Evolutionary conservation across 2,113 vertebrate genomes (phyloP).

Genomic region (Haliaeetus leucogaster): DNA sequence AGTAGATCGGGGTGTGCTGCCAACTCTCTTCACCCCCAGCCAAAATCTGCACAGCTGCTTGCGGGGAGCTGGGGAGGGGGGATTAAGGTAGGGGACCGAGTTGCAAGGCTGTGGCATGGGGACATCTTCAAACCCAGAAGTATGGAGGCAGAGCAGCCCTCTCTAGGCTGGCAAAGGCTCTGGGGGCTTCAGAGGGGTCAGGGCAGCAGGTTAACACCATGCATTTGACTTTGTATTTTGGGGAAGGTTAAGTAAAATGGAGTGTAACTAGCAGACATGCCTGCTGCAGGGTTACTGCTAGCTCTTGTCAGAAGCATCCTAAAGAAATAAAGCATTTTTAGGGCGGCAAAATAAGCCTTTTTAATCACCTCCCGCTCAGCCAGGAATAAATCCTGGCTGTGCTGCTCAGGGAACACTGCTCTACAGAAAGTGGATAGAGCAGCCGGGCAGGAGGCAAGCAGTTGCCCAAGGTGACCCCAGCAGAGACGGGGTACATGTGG

Average conservation of each 20-base stretch:
- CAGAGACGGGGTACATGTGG: neutral
- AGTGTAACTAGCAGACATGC: neutral
- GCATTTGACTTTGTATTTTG: neutral
- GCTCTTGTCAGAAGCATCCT: neutral
- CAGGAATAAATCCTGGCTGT: neutral
- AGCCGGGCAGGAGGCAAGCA: neutral
- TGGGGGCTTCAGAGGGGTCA: no score
- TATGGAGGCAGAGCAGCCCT: neutral
- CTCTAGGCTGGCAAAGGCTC: neutral
- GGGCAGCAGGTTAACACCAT: neutral
- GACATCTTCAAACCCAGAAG: neutral
- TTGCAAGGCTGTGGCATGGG: neutral
- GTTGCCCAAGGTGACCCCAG: neutral
- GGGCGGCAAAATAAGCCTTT: neutral
- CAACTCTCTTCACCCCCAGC: no score
- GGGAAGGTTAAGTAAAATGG: neutral
- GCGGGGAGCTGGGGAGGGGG: neutral
- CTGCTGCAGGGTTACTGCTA: neutral
- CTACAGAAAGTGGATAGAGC: neutral
- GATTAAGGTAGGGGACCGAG: neutral
- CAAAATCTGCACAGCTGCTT: neutral
- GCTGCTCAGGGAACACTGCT: accelerated
- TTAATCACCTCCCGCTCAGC: neutral
- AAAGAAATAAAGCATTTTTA: neutral
- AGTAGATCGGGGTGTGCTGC: neutral